Evolutionary conservation across 92 coral and sea anemone species (phyloP), one percentile per base, ranked within the genome.

Genomic region (Palythoa grandis): DNA sequence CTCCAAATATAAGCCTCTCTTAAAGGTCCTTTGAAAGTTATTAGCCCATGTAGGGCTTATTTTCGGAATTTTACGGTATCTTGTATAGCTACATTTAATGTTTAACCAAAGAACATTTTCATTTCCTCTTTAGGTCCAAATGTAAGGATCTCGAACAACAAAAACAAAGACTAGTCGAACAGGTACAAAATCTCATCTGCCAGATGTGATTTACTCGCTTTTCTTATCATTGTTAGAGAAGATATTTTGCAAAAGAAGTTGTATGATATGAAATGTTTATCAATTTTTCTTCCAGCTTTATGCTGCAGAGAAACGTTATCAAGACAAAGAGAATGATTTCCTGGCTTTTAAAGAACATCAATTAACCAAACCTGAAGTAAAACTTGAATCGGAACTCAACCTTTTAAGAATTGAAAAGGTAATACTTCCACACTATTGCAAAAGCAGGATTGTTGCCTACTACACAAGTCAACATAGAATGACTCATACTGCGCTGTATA

Each of bases 301-400:
- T 86, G 99, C 95, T 19, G 95, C 98, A 17, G 98, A 96, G 76
- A 96, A 90, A 39, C 98, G 99, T 57, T 93, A 82, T 72, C 98
- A 95, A 79, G 93, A 92, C 39, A 96, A 93, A 78, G 98, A 95
- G 85, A 95, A 93, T 22, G 99, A 96, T 56, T 92, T 93, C 23
- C 88, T 96, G 83, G 83, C 99, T 37, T 93, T 95, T 89, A 96
- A 96, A 82, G 99, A 96, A 72, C 94, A 92, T 39, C 98, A 96
- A 82, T 87, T 96, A 22, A 89, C 95, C 39, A 96, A 95, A 95
- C 99, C 99, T 24, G 99, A 93, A 90, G 98, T 96, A 66, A 96
- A 94, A 77, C 94, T 96, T 8, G 95, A 93, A 82, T 91, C 98
- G 5, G 99, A 95, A 58, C 88, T 94, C 47, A 91, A 92, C 43